These are phyloP conservation scores for Drosophila sucinea DNA, from an alignment of 1,140 invertebrate species.

Conservation along the genomic window DNA sequence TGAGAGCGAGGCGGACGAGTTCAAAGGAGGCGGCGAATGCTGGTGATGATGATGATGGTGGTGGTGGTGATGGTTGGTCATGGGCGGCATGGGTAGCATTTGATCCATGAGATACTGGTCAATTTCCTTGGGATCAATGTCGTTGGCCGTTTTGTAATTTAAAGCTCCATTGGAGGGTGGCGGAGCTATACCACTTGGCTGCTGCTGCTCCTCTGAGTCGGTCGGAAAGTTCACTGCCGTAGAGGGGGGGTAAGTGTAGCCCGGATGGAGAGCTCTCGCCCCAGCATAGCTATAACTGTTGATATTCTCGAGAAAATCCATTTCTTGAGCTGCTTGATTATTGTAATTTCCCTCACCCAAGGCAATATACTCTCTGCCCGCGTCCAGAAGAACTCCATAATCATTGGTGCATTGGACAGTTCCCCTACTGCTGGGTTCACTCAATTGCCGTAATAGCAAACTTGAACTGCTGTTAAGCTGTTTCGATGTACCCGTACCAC, in stretches of 20 bases:
- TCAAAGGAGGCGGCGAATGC: conserved; percentile 60
- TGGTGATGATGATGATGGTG: conserved; percentile 17
- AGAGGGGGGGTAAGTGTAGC: conserved; percentile 52
- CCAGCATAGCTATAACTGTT: conserved; percentile 54
- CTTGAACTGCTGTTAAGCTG: conserved; percentile 49
- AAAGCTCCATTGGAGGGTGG: conserved; percentile 68
- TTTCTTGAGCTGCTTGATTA: conserved; percentile 47
- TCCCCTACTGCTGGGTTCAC: conserved; percentile 49
- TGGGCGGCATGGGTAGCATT: conserved; percentile 66
- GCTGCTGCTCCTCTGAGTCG: conserved; percentile 28
- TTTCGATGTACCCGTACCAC: conserved; percentile 19
- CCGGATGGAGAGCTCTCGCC: conserved; percentile 35
- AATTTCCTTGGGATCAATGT: conserved; percentile 83
- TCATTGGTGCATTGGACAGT: conserved; percentile 27
- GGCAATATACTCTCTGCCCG: conserved; percentile 68
- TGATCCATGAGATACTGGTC: conserved; percentile 83
- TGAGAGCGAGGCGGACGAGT: conserved; percentile 69
- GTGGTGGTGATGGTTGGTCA: conserved; percentile 39
- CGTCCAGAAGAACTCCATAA: conserved; percentile 66
- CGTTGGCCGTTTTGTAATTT: conserved; percentile 69
- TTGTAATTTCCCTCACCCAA: conserved; percentile 63
- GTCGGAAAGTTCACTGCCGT: conserved; percentile 15
- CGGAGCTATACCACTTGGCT: conserved; percentile 10
- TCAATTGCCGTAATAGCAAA: conserved; percentile 61
- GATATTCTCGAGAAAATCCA: conserved; percentile 71